Evolutionary conservation across 2,888 invertebrate genomes (phyloP).

Genomic region (Caenorhabditis sp.): DNA sequence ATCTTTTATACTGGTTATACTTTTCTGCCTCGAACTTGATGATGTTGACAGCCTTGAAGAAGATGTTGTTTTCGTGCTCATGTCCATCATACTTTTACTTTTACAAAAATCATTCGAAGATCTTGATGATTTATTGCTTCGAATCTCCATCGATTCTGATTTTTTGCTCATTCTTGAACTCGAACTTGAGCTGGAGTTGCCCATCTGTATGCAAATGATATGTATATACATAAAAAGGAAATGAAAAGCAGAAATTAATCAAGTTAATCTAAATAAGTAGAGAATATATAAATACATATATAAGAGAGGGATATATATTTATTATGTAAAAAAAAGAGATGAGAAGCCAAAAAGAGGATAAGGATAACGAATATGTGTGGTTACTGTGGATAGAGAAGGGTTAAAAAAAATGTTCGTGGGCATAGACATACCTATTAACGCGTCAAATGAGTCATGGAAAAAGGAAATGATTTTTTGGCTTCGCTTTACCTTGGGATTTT

Average conservation of each 20-base stretch:
- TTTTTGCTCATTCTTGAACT: slow-evolving; percentile 33
- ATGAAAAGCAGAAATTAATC: slow-evolving; percentile 7
- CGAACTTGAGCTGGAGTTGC: slow-evolving; percentile 41
- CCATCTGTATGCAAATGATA: slow-evolving; percentile 13
- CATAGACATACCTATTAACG: too few relatives aligned
- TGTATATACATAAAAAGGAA: not conserved
- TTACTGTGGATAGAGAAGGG: too few relatives aligned
- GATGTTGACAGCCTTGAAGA: slow-evolving; percentile 26
- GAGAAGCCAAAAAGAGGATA: not conserved
- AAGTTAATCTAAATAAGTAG: not conserved
- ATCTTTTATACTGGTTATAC: slow-evolving; percentile 40
- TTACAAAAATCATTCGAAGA: slow-evolving; percentile 30
- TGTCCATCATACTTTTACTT: slow-evolving; percentile 47
- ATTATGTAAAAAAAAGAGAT: slow-evolving; percentile 4
- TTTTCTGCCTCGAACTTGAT: slow-evolving; percentile 30
- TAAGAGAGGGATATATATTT: not conserved
- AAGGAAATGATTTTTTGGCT: too few relatives aligned
- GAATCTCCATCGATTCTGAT: slow-evolving; percentile 41
- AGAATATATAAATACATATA: not conserved
- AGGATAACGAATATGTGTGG: not conserved
- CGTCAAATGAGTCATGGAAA: too few relatives aligned
- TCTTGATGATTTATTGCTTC: slow-evolving; percentile 9
- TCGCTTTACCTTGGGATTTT: too few relatives aligned
- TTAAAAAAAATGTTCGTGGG: too few relatives aligned
- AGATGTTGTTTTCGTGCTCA: slow-evolving; percentile 26